These are phyloP conservation scores for Henicopernis longicauda DNA, from an alignment of 2,113 vertebrate genomes.

Conservation along the genomic window DNA sequence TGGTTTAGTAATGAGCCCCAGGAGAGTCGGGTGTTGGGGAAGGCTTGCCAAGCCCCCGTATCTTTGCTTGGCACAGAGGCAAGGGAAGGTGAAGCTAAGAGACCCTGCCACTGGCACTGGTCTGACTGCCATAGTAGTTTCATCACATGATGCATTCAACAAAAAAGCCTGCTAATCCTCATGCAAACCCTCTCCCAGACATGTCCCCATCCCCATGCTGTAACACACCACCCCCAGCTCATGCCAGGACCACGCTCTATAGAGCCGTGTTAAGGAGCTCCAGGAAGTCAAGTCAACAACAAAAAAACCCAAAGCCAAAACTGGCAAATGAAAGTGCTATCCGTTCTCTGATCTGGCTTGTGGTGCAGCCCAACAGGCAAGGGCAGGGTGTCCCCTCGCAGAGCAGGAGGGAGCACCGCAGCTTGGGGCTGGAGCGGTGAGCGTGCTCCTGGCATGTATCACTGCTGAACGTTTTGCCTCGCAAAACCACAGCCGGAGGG, in stretches of 20 bases:
- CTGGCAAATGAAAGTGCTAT: neutral
- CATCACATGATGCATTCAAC: neutral
- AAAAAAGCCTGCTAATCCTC: neutral
- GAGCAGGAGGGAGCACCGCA: neutral
- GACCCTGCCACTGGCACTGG: neutral
- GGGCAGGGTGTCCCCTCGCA: accelerated
- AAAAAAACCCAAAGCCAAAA: neutral
- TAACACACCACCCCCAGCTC: neutral
- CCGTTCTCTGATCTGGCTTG: neutral
- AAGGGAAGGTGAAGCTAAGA: neutral
- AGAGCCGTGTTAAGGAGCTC: neutral
- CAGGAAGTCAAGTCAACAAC: neutral
- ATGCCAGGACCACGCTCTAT: neutral
- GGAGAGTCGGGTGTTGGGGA: neutral
- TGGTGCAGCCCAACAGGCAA: accelerated
- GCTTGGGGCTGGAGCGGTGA: neutral
- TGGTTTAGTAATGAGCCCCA: neutral
- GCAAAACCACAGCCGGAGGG: neutral
- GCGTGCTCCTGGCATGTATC: neutral
- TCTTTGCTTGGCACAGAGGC: neutral
- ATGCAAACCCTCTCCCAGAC: neutral
- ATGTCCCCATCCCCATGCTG: neutral
- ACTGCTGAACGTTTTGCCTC: neutral
- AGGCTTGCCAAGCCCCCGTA: neutral
- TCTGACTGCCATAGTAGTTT: neutral